These are phyloP conservation scores for Cyanistes caeruleus DNA, from an alignment of 2,113 vertebrate genomes.

Conservation along the genomic window DNA sequence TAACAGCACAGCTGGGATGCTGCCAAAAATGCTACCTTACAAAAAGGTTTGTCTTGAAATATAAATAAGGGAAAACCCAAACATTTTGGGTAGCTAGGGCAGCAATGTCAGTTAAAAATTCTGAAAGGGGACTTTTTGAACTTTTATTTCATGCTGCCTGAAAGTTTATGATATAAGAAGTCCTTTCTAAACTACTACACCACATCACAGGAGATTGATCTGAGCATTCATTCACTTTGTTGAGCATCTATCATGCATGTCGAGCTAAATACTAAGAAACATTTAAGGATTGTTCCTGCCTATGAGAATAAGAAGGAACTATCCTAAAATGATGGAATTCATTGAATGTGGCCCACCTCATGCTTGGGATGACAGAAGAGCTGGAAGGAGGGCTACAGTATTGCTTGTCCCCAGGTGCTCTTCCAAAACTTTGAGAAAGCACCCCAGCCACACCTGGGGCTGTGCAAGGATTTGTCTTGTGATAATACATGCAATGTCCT, in stretches of 20 bases:
- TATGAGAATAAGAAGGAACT: background rate
- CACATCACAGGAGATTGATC: background rate
- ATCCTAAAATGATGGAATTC: too few species aligned
- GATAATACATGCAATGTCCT: background rate
- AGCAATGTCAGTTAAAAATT: background rate
- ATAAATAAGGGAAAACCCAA: background rate
- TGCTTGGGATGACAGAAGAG: background rate
- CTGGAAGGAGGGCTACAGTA: background rate
- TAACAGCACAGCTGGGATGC: background rate
- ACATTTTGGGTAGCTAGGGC: background rate
- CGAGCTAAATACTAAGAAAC: background rate
- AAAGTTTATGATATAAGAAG: background rate
- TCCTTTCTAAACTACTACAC: background rate
- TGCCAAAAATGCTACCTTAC: background rate
- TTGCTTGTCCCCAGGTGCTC: background rate
- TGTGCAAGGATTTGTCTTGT: background rate
- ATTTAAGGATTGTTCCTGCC: background rate
- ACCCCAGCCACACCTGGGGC: background rate
- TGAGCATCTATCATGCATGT: background rate
- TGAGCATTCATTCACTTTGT: background rate
- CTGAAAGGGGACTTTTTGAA: background rate
- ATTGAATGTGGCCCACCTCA: background rate
- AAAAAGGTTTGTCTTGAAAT: background rate
- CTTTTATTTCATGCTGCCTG: background rate
- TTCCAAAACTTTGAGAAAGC: background rate